phyloP scores from a whole-genome alignment of 2,113 vertebrate species.

The Galemys pyrenaicus region DNA sequence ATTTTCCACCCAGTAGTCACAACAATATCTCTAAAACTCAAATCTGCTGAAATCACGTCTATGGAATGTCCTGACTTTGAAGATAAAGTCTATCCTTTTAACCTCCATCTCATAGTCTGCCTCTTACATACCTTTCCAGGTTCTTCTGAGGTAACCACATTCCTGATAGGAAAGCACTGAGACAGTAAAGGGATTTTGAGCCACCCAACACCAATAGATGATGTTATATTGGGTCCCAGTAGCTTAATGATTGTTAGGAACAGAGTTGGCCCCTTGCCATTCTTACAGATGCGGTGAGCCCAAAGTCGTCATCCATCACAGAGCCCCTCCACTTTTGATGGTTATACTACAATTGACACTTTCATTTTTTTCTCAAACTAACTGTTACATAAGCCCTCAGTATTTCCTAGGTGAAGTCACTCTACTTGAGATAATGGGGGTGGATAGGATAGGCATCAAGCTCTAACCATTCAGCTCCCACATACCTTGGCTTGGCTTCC shows the following conservation, averaged over 20 bases:
- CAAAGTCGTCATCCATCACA: background rate
- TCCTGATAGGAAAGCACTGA: background rate
- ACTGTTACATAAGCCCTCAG: background rate
- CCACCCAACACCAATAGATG: background rate
- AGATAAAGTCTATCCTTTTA: background rate
- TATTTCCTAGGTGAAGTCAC: background rate
- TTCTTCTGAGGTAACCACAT: background rate
- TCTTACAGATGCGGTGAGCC: background rate
- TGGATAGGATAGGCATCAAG: accelerated
- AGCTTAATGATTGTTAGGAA: background rate
- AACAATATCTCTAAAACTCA: background rate
- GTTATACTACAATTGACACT: background rate
- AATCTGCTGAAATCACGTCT: background rate
- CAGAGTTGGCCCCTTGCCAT: background rate
- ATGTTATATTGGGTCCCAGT: background rate
- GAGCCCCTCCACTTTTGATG: background rate
- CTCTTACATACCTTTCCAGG: background rate
- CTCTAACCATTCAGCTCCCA: background rate
- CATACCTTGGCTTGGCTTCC: too few species aligned
- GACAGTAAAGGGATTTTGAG: background rate
- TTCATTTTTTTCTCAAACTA: background rate
- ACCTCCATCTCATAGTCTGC: background rate
- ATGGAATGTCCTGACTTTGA: background rate
- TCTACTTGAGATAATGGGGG: background rate
- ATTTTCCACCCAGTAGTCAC: background rate